Base-by-base conservation (phyloP, 2,888 invertebrate genomes). In the Oxytorus armatus region DNA sequence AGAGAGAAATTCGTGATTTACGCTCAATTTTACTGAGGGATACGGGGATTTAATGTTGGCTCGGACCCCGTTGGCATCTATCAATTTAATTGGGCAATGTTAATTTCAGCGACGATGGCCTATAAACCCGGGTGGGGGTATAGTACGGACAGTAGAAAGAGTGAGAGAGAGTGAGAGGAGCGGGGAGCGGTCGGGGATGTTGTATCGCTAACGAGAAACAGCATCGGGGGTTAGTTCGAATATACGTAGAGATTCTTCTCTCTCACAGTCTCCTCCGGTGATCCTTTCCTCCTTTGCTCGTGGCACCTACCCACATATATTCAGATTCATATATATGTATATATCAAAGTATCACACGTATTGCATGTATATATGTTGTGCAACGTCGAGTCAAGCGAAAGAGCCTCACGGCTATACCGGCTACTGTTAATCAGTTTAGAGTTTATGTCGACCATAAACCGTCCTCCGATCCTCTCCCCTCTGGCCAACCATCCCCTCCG, bases 351-450 rank as follows among this genome's bases (percentile, higher is more conserved):
- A 39, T 5, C 10, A n/a, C 10, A 53, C 55, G 14, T 44, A 16
- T 69, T 51, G 23, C 18, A 68, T 61, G 51, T 23, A 69, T 88
- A 86, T 72, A 89, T 88, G 90, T 90, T 89, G 88, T 87, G 88
- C 88, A 88, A 82, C 39, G 78, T 68, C 63, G 65, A 77, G 77
- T 72, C 63, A 63, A 53, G 74, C 70, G 65, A 66, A 69, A 74
- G 68, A 68, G 78, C 79, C 69, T 77, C 83, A 72, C 84, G 82
- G 86, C 87, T 85, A n/a, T n/a, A 87, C 88, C 86, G 88, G 90
- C 89, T 88, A 91, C 91, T 90, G 92, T 92, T 92, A 92, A 92
- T 92, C 92, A 91, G 92, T 92, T 91, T 92, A 91, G 90, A 92
- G 91, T 91, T 92, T 92, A 92, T 92, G 91, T 89, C 88, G 84